Evolutionary conservation across 2,888 invertebrate genomes (phyloP).

Genomic region (Eucera pruinosa): DNA sequence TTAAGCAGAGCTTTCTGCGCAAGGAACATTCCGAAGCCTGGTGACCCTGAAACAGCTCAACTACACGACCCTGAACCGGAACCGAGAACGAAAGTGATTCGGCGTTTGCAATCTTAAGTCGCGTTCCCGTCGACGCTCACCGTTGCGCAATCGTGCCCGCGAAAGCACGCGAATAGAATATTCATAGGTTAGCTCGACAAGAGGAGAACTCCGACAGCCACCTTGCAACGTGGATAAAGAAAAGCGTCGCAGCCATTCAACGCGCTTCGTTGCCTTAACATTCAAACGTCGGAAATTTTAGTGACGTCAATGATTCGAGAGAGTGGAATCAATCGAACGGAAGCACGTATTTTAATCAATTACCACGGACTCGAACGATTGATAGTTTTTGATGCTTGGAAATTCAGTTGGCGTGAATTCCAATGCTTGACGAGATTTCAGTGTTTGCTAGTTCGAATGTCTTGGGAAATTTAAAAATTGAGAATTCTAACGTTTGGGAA

Average conservation of each 20-base stretch:
- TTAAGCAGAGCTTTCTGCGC: slow-evolving; percentile 1
- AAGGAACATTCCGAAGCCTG: slow-evolving; percentile 33
- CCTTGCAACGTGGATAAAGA: slow-evolving; percentile 24
- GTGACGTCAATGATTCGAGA: no score
- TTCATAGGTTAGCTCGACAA: slow-evolving; percentile 52
- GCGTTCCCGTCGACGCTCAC: slow-evolving; percentile 28
- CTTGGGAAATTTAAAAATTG: no score
- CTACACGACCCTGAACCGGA: slow-evolving; percentile 75
- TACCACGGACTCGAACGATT: no score
- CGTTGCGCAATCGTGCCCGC: slow-evolving; percentile 68
- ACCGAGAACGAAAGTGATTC: slow-evolving; percentile 79
- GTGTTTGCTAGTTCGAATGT: no score
- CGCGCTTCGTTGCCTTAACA: no score
- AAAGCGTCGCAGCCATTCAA: not conserved
- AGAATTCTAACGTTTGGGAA: no score
- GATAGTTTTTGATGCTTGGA: no score
- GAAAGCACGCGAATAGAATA: slow-evolving; percentile 72
- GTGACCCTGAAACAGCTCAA: slow-evolving; percentile 72
- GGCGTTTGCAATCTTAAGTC: slow-evolving; percentile 58
- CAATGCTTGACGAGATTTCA: no score
- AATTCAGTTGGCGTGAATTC: no score
- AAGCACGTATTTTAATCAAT: no score
- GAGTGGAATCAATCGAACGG: no score
- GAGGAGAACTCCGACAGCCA: slow-evolving; percentile 15
- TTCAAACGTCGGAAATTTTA: no score